These are phyloP conservation scores for Dendropsophus ebraccatus DNA, from an alignment of 2,113 vertebrate species.

Conservation along the genomic window DNA sequence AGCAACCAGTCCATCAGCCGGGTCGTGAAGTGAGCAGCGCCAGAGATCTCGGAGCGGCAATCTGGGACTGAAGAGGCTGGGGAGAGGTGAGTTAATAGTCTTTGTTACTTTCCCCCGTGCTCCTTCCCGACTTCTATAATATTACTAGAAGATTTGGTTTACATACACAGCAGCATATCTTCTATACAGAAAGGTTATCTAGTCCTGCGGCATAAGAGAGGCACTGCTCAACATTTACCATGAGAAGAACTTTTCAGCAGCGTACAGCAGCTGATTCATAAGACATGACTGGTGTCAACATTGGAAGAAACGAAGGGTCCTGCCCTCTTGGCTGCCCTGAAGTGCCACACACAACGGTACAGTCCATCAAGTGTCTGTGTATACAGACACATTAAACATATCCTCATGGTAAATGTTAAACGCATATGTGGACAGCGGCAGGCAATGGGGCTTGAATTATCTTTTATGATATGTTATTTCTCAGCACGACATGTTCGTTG, in stretches of 20 bases:
- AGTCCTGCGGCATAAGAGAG: neutral
- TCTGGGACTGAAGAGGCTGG: no score
- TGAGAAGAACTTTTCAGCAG: neutral
- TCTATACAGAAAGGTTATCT: neutral
- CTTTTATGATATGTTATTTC: constrained; percentile 33
- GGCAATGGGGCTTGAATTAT: constrained; percentile 40
- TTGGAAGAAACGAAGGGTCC: constrained; percentile 47
- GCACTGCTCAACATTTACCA: neutral
- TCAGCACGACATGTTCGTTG: constrained; percentile 32
- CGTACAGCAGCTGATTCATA: constrained; percentile 57
- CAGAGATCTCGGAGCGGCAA: no score
- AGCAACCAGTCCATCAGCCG: no score
- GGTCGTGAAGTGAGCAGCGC: no score
- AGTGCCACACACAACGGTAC: constrained; percentile 57
- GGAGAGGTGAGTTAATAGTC: no score
- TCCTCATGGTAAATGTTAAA: constrained; percentile 42
- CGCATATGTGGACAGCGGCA: constrained; percentile 33
- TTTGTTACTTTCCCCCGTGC: no score
- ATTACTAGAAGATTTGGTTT: no score
- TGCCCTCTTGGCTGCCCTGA: constrained; percentile 48
- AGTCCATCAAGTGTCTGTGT: constrained; percentile 49
- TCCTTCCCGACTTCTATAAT: no score
- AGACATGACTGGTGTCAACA: constrained; percentile 50
- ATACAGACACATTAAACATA: constrained; percentile 53
- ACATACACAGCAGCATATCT: neutral